Conservation (phyloP, 2,113 vertebrate species). For the Chlamydotis undulata region DNA sequence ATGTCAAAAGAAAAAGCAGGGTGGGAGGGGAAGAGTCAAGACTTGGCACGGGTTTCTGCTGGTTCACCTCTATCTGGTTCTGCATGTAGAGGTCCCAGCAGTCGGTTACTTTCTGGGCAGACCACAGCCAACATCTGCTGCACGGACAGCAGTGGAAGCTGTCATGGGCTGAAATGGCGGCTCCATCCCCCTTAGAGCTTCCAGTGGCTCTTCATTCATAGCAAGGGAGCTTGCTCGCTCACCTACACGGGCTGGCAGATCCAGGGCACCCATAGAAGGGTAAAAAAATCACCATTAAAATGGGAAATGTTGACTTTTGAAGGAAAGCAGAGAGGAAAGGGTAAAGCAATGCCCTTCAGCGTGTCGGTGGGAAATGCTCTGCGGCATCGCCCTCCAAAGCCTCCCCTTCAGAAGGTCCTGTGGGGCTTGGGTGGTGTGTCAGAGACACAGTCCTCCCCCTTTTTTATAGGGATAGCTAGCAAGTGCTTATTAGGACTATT, state of each 20-base stretch:
- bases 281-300: not conserved
- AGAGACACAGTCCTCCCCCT: not conserved
- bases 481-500: slow-evolving; percentile 35
- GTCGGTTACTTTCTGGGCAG: not conserved
- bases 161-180: not conserved
- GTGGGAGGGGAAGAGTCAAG: not conserved
- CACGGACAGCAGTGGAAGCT: not conserved
- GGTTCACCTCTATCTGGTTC: not conserved
- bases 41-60: not conserved
- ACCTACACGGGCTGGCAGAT: rapidly evolving
- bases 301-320: not conserved
- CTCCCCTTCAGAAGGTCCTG: not conserved
- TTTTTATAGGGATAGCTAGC: not conserved
- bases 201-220: not conserved
- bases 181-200: not conserved
- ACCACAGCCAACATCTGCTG: not conserved
- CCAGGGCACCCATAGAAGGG: rapidly evolving
- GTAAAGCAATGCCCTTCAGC: rapidly evolving
- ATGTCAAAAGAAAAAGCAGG: not conserved
- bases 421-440: not conserved
- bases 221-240: not conserved
- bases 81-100: not conserved
- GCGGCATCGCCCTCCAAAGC: rapidly evolving
- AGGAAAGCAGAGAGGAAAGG: not conserved
- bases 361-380: not conserved